Percentiles rank a stretch among this genome's conserved stretches.
Evolutionary conservation across 2,113 vertebrate genomes (phyloP).

Genomic region (Otis tarda): DNA sequence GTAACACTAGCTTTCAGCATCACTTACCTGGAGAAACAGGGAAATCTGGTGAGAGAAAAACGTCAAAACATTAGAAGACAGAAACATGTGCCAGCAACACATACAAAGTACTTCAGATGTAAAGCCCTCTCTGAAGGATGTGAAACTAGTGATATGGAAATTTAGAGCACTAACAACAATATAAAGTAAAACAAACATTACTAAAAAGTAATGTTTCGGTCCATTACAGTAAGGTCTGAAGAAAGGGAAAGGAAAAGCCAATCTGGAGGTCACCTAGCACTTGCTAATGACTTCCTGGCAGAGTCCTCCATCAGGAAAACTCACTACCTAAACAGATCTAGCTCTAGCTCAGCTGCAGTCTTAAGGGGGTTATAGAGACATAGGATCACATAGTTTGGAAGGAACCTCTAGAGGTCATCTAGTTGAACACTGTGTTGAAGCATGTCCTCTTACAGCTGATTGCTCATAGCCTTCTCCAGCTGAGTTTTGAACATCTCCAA

Average conservation of each 20-base stretch:
- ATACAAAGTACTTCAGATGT: neutral
- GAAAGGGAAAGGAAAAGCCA: neutral
- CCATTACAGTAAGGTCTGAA: neutral
- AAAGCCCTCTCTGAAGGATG: neutral
- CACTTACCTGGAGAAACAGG: conserved; percentile 59
- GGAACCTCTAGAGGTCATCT: neutral
- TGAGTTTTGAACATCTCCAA: neutral
- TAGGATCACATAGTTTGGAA: neutral
- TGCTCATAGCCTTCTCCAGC: neutral
- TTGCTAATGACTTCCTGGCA: neutral
- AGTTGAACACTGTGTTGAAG: neutral
- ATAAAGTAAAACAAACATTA: neutral
- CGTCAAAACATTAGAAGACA: neutral
- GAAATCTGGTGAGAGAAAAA: conserved; percentile 63
- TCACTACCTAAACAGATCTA: neutral
- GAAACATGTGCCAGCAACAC: neutral
- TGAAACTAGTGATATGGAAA: neutral
- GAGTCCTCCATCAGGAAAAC: neutral
- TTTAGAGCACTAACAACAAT: neutral
- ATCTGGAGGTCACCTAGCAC: neutral
- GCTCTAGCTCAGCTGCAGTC: neutral
- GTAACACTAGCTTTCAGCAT: neutral
- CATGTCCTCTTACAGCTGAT: neutral
- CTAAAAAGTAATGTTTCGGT: neutral
- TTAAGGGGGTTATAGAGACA: neutral